Conservation (phyloP, 2,888 invertebrate genomes). For the Chrysotoxum bicinctum region DNA sequence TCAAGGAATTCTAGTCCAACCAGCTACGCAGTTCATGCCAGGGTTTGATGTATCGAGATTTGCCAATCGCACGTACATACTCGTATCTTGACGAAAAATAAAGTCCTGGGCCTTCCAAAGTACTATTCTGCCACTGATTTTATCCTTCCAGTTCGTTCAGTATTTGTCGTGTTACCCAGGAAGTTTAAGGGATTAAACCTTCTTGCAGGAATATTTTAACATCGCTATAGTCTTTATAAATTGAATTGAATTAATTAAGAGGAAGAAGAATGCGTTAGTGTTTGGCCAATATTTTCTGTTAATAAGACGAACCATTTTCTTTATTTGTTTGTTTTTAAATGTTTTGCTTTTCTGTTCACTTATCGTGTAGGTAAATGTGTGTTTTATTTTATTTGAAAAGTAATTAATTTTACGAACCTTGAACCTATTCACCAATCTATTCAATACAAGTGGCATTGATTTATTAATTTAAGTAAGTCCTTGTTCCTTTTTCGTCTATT, state of each 20-base stretch:
- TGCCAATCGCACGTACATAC: no score
- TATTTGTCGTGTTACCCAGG: constrained; percentile 38
- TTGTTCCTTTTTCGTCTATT: neutral
- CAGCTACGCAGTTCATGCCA: no score
- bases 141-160: neutral
- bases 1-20: no score
- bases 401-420: neutral
- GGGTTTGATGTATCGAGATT: no score
- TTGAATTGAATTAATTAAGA: constrained; percentile 41
- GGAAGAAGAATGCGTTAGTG: constrained; percentile 5
- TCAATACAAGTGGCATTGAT: constrained; percentile 5
- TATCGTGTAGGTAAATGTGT: no score
- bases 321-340: neutral
- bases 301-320: neutral
- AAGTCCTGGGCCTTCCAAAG: neutral
- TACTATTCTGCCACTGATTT: neutral
- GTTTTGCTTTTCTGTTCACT: neutral
- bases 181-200: neutral
- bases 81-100: no score
- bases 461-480: neutral
- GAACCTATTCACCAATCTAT: neutral
- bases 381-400: neutral
- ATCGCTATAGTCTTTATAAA: constrained; percentile 23
- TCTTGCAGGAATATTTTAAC: neutral
- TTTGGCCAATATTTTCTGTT: constrained; percentile 26